Evolutionary conservation across 2,797 vertebrate genomes (phyloP).

Genomic region (Acanthurus tractus): DNA sequence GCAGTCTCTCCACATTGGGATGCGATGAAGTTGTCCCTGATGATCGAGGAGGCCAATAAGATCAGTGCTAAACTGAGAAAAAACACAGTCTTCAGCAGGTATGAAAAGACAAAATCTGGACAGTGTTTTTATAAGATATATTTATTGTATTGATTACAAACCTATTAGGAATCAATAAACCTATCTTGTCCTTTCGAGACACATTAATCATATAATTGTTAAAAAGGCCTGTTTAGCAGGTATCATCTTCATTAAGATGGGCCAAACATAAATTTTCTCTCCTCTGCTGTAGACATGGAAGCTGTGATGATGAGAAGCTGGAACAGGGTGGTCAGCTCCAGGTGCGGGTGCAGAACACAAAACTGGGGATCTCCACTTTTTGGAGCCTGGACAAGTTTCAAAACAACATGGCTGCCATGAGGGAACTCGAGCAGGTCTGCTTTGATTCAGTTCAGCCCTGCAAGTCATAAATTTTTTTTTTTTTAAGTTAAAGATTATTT

Average conservation of each 20-base stretch:
- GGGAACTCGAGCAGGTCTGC: conserved; percentile 93
- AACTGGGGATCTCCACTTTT: conserved; percentile 91
- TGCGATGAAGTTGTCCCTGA: conserved; percentile 94
- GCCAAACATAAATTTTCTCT: neutral
- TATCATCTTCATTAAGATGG: neutral
- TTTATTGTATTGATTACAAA: neutral
- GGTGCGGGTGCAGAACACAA: conserved; percentile 92
- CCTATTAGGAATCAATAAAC: neutral
- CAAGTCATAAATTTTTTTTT: neutral
- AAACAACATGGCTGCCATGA: conserved; percentile 93
- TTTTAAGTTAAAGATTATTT: neutral
- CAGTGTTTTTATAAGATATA: neutral
- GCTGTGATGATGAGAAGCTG: conserved; percentile 68
- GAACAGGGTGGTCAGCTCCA: conserved; percentile 73
- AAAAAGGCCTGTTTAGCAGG: neutral
- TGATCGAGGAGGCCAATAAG: conserved; percentile 96
- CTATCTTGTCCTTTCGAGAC: neutral
- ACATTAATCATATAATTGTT: neutral
- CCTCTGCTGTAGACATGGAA: conserved; percentile 85
- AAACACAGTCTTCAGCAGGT: conserved; percentile 90
- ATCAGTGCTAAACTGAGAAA: conserved; percentile 90
- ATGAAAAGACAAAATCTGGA: neutral
- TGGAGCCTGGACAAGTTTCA: conserved; percentile 97
- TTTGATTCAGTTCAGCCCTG: neutral
- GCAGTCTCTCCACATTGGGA: conserved; percentile 90